A percentile compares a stretch with the other conserved stretches of the same genome.
Conservation (phyloP, 2,888 invertebrate species). For the Lycaena phlaeas region DNA sequence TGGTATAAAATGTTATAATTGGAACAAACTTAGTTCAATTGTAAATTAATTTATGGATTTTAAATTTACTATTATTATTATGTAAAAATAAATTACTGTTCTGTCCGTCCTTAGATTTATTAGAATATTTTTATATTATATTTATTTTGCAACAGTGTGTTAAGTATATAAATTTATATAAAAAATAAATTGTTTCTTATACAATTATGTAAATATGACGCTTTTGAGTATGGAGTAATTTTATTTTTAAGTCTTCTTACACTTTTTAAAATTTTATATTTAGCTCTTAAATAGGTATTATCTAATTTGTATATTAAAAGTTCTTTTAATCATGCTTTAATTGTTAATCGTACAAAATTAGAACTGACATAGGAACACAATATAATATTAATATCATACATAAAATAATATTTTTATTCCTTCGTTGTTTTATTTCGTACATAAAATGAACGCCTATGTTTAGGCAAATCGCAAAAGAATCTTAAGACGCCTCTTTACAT, state of each 20-base stretch:
- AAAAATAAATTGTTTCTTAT: not conserved
- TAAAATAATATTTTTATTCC: not conserved
- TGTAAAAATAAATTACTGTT: no score
- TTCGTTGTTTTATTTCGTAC: not conserved
- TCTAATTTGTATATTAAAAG: not conserved
- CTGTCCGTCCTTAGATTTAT: slow-evolving; percentile 6
- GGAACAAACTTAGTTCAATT: no score
- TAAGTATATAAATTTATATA: not conserved
- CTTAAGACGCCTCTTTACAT: no score
- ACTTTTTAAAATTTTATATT: not conserved
- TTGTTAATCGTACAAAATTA: slow-evolving; percentile 5
- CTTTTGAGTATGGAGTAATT: not conserved
- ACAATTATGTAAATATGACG: not conserved
- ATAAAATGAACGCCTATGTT: no score
- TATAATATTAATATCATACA: not conserved
- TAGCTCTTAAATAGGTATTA: not conserved
- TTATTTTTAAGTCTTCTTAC: not conserved
- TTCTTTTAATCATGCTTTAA: slow-evolving; percentile 2
- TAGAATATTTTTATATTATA: slow-evolving; percentile 3
- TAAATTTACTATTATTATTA: not conserved
- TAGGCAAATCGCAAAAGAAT: no score
- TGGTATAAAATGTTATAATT: no score
- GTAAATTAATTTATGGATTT: not conserved
- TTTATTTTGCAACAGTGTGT: not conserved
- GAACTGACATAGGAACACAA: not conserved